Base-by-base conservation (phyloP, 2,888 invertebrate genomes). In the Nyleta sp. region DNA sequence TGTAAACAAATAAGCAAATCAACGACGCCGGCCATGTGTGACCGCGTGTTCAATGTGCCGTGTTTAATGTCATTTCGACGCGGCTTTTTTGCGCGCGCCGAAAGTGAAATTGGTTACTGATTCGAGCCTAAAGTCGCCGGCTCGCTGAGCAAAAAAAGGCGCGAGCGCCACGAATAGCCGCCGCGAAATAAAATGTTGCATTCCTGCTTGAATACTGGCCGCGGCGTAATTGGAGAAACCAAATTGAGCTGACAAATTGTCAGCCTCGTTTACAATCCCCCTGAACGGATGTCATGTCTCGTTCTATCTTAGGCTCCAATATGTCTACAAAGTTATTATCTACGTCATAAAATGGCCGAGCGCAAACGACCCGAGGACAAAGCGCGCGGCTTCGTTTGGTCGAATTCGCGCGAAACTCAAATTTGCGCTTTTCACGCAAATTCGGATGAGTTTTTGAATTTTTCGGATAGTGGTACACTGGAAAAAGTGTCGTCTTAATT, bases 231-330 rank as follows among this genome's bases (percentile, higher is more conserved):
- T 60, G 73, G 65, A 73, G 70, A 73, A 68, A 72, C 76, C 70
- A 75, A 80, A 72, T 80, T 68, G 72, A 76, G 72, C 80, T 73
- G 80, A 80, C 80, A 80, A 80, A 67, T 80, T 80, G 80, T 80
- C 80, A 76, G 76, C 64, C 67, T 64, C 75, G 68, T 42, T 80
- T 59, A 80, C 57, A 35, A 24, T 76, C 68, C 42, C 46, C 44
- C 18, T 44, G 48, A 31, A 53, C 60, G 48, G 38, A 62, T 31
- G 79, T 80, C 79, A 76, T 46, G 72, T 80, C 68, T 72, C 60
- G 67, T 79, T 71, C 60, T 71, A 65, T 71, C 72, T 75, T 50
- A 50, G 75, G 62, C 75, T 72, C 75, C 62, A 64, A 72, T 67
- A 46, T 64, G 75, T 71, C 79, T 62, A 62, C 79, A 67, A 72